Evolutionary conservation across 2,797 vertebrate species (phyloP), one percentile per base, ranked within the genome.

Genomic region (Pagetopsis macropterus): DNA sequence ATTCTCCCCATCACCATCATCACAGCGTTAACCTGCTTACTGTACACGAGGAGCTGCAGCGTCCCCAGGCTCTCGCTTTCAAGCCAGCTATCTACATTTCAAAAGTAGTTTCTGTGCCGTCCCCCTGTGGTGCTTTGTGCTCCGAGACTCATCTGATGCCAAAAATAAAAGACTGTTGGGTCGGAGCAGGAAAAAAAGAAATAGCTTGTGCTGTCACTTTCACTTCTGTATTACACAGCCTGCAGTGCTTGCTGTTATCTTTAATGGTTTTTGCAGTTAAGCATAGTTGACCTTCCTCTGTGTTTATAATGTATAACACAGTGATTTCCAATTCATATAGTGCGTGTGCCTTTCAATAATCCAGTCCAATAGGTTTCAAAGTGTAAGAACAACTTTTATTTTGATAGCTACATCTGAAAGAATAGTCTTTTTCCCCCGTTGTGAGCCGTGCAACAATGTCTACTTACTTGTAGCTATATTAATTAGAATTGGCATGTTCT

Each of bases 41-140:
- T 37, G 7, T 37, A 9, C 14, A 54, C 9, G 14, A 57, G 16
- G 72, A 64, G 46, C 59, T 59, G 43, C 45, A 33, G 37, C 1
- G 7, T 76, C 60, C 76, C 66, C 9, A 2, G 59, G 68, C 9
- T 48, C 61, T 40, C 45, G 3, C 16, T 73, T 79, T 73, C 41
- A 56, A 81, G 72, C 51, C 49, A 54, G 48, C 44, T 62, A 89
- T 92, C 87, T 87, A 48, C 86, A 87, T 88, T 87, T 93, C 81
- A 87, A 83, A 83, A 70, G 50, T 44, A 52, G 23, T 67, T 76
- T 54, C 37, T 61, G 52, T 69, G 54, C 17, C 13, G 54, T 15
- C 70, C 69, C 33, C 66, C 79, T 33, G 31, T 2, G 23, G 65
- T 52, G 69, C 73, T 83, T 66, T 76, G 37, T 68, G 37, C 52